Conservation (phyloP, 2,888 invertebrate species). For the Dolichopus griseipennis region DNA sequence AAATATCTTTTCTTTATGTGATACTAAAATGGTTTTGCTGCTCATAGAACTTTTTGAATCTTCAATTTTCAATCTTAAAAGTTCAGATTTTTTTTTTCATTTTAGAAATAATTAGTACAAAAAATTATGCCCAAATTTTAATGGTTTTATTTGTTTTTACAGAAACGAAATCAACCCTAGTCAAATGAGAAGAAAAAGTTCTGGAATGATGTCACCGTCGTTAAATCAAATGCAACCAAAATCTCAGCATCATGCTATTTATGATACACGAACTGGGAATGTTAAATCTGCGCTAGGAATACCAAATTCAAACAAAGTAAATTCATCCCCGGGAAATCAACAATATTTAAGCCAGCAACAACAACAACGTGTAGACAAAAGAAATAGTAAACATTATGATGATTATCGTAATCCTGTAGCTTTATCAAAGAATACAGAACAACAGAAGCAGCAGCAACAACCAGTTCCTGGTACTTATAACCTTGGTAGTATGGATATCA, state of each 20-base stretch:
- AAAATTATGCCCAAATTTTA: not conserved
- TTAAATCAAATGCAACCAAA: constrained; percentile 26
- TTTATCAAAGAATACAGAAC: constrained; percentile 25
- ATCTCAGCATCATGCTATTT: constrained; percentile 46
- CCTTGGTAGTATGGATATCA: not conserved
- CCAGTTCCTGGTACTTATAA: not conserved
- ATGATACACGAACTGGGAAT: constrained; percentile 47
- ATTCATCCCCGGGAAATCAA: not conserved
- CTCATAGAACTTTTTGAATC: too few species aligned
- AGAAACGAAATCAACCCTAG: constrained; percentile 47
- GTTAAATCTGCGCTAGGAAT: constrained; percentile 35
- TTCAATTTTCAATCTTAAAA: too few species aligned
- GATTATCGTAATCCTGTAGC: constrained; percentile 35
- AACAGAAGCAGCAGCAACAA: constrained; percentile 19
- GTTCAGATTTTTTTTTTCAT: too few species aligned
- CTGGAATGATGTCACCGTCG: constrained; percentile 35
- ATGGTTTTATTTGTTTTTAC: constrained; percentile 31
- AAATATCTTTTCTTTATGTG: too few species aligned
- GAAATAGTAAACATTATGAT: constrained; percentile 18
- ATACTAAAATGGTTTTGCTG: too few species aligned
- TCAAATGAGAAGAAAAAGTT: constrained; percentile 27
- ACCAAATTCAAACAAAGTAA: not conserved
- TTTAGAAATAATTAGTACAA: not conserved
- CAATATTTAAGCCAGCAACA: not conserved
- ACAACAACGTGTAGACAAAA: constrained; percentile 22